Percentiles rank a stretch among this genome's conserved stretches.
These are phyloP conservation scores for Thaumetopoea pityocampa DNA, from an alignment of 1,140 invertebrate genomes.

Conservation along the genomic window DNA sequence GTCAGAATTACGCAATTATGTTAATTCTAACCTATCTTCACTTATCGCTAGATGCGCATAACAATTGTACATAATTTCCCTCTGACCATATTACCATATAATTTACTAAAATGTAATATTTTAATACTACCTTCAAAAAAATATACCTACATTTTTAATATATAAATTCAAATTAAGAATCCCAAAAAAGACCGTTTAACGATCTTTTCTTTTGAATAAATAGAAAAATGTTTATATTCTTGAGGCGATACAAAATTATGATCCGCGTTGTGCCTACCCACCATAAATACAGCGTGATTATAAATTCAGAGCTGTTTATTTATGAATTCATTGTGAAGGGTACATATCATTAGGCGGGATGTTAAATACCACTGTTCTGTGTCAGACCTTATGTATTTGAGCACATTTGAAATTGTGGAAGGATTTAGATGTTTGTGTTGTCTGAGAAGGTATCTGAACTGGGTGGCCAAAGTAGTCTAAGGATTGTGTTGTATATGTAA, in stretches of 20 bases:
- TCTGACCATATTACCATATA: too few species aligned
- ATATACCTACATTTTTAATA: too few species aligned
- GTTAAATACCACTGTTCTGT: conserved; percentile 49
- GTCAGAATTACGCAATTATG: too few species aligned
- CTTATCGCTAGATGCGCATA: too few species aligned
- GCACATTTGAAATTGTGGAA: neutral
- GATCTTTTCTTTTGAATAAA: too few species aligned
- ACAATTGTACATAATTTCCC: too few species aligned
- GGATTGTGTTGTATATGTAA: too few species aligned
- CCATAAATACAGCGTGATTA: conserved; percentile 51
- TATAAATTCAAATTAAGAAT: conserved; percentile 2
- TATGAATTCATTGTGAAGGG: conserved; percentile 54
- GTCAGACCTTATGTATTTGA: conserved; percentile 7
- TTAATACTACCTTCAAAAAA: too few species aligned
- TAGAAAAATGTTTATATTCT: conserved; percentile 17
- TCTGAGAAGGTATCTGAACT: too few species aligned
- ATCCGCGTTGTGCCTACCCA: conserved; percentile 37
- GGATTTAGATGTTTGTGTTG: neutral
- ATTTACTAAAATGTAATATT: too few species aligned
- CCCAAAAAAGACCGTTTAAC: conserved; percentile 16
- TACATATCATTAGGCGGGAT: conserved; percentile 56
- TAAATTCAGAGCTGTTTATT: conserved; percentile 60
- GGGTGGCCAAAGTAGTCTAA: too few species aligned
- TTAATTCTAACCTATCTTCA: too few species aligned
- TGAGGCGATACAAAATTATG: conserved; percentile 19